Base-by-base conservation (phyloP, 2,888 invertebrate species). In the Arctia plantaginis region DNA sequence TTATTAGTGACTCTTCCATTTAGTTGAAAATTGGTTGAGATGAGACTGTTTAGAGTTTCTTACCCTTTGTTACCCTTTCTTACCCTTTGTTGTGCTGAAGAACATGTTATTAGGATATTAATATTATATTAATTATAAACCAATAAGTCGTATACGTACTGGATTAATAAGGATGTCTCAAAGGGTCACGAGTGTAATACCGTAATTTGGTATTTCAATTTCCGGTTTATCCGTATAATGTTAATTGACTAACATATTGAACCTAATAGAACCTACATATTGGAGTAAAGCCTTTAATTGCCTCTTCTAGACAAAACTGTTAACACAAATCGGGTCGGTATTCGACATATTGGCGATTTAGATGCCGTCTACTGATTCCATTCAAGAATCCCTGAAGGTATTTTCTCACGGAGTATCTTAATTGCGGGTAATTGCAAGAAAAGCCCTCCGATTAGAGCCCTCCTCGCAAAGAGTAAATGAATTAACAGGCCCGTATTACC, bases 371-470 rank as follows among this genome's bases (percentile, higher is more conserved):
- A 78, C 76, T 75, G 81, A 81, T 81, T 74, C 82, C 72, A 80
- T 80, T 78, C 76, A 78, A 79, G 85, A 85, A 87, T 86, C 86
- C 86, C 67, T 85, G 72, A 71, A 82, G 90, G 89, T 87, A 88
- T 90, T 92, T 89, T 88, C 89, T 91, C 89, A 85, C 89, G 88
- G 86, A 92, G 92, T 89, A 90, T 93, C 94, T 93, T 95, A 94
- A 95, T 94, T 94, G 93, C 86, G 90, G 92, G 91, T 94, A 95
- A 95, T 94, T 94, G 94, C 89, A 90, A 93, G 94, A 92, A 93
- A 93, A 94, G 92, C 93, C 89, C 87, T 88, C 91, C 93, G 91
- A 93, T 94, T 93, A 94, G 91, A 87, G 89, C 88, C 86, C 88
- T 88, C 87, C 86, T 87, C 85, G 91, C 91, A 90, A 92, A 93